Percentiles rank a stretch among this genome's conserved stretches.
These are phyloP conservation scores for Chaenocephalus aceratus DNA, from an alignment of 2,113 vertebrate genomes.

Conservation along the genomic window DNA sequence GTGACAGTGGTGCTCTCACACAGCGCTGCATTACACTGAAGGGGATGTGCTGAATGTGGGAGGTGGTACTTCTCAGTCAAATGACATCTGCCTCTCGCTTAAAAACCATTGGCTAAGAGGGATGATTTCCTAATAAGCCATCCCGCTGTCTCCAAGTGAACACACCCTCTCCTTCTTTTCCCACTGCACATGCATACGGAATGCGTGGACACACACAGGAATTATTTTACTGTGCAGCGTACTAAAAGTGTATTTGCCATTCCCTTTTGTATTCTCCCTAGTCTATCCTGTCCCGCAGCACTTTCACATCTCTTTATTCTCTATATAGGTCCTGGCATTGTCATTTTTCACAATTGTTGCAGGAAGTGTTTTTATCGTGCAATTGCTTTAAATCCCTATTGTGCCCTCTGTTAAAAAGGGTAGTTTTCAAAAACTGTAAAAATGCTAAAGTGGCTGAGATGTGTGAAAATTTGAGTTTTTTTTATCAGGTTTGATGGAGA, in stretches of 20 bases:
- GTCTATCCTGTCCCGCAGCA: constrained; percentile 16
- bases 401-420: constrained; percentile 13
- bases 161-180: constrained; percentile 66
- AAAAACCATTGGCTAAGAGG: constrained; percentile 85
- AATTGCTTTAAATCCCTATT: constrained; percentile 32
- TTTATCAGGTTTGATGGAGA: neutral
- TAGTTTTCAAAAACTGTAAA: constrained; percentile 5
- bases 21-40: constrained; percentile 75
- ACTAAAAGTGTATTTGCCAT: constrained; percentile 39
- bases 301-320: constrained; percentile 31
- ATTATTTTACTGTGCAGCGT: constrained; percentile 14
- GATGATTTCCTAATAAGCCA: constrained; percentile 84
- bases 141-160: constrained; percentile 78
- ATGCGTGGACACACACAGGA: constrained; percentile 17
- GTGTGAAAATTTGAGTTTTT: neutral
- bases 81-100: constrained; percentile 84
- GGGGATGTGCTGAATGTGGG: constrained; percentile 73
- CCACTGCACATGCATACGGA: constrained; percentile 30
- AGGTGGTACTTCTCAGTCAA: constrained; percentile 84
- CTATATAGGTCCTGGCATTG: constrained; percentile 11
- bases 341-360: constrained; percentile 49
- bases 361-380: constrained; percentile 39
- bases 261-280: constrained; percentile 40
- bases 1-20: constrained; percentile 73
- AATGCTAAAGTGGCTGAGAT: neutral